Base-by-base conservation (phyloP, 2,888 invertebrate genomes). In the Ectobius pallidus region DNA sequence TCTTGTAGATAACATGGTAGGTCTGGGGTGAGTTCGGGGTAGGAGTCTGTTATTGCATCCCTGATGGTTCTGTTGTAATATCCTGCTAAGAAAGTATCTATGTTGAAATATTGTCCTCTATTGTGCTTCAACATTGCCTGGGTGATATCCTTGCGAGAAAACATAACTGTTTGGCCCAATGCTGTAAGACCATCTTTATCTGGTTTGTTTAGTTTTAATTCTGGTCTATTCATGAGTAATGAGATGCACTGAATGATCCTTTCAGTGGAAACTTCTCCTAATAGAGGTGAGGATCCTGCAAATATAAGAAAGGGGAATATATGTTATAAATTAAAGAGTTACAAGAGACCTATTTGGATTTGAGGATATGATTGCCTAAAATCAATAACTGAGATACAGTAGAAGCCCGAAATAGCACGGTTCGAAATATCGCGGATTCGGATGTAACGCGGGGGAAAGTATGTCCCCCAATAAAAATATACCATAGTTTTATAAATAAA, bases 111-210 rank as follows among this genome's bases (percentile, higher is more conserved):
- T 11, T 16, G 11, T 2, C 30, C 27, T 27, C 30, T 7, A 7
- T 44, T 42, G 30, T 65, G 44, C 4, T 16, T 18, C 46, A 65
- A 3, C 18, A 65, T 65, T n/a, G 44, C 30, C 9, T 30, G 27
- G 1, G 44, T 34, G 16, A 65, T 25, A 14, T 42, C 46, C 11
- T 65, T 46, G 30, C 46, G 65, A 20, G 27, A 27, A n/a, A 27
- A 25, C 46, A 46, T 65, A 6, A 46, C 18, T 3, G 65, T 27
- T 1, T n/a, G 22, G 25, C 65, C 42, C 3, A 65, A 30, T n/a
- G 65, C 65, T n/a, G 65, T 65, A n/a, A 65, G 46, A 7, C 65
- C 65, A 25, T 46, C 46, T 22, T 44, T 65, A 46, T 65, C 65
- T 18, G 65, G 65, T 27, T 14, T 30, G 46, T 65, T 65, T 14